These are phyloP conservation scores for Hyaena hyaena DNA, from an alignment of 2,113 vertebrate genomes.

Conservation along the genomic window DNA sequence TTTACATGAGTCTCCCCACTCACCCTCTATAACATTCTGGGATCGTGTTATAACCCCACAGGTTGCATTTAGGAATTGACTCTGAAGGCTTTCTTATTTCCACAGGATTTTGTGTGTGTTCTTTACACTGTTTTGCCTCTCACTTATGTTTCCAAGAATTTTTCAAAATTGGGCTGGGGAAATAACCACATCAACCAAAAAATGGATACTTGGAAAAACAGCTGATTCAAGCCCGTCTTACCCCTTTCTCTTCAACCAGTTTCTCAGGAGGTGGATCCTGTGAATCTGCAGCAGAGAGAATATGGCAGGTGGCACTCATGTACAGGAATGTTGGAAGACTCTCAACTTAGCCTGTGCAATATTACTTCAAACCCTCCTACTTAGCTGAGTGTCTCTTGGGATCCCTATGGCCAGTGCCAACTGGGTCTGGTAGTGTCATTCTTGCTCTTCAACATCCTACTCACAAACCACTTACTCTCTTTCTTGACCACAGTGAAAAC, in stretches of 20 bases:
- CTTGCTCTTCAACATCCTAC: fast-evolving
- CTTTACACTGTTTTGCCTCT: neutral
- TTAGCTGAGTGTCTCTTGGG: neutral
- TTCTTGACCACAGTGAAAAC: neutral
- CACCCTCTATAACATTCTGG: neutral
- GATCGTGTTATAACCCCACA: neutral
- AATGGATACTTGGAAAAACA: neutral
- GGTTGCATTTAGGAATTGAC: neutral
- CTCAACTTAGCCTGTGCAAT: neutral
- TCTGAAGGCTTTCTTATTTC: neutral
- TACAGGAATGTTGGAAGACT: neutral
- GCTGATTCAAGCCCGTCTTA: neutral
- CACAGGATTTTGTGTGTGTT: neutral
- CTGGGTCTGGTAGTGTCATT: neutral
- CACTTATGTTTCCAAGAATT: neutral
- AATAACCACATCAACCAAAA: neutral
- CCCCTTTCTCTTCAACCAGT: neutral
- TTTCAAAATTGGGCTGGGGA: neutral
- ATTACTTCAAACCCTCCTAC: neutral
- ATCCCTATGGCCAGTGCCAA: neutral
- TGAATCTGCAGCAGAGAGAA: neutral
- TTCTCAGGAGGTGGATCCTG: neutral
- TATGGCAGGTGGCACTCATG: neutral
- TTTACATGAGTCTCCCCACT: neutral
- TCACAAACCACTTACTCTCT: neutral